Conservation (phyloP, 2,888 invertebrate species). For the Drosophila falleni region DNA sequence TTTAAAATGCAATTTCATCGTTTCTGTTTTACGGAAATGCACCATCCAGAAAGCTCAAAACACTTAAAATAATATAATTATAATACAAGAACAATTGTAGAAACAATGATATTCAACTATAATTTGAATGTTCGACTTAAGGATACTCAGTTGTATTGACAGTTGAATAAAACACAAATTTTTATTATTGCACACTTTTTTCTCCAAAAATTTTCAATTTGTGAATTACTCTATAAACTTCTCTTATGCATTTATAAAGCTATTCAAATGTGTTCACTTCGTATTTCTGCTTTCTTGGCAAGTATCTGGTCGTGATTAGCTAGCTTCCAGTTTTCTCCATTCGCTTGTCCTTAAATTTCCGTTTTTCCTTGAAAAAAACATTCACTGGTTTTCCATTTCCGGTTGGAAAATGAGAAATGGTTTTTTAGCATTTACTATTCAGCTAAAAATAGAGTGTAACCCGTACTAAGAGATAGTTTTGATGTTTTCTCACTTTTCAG, state of each 20-base stretch:
- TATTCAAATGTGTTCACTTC: background rate
- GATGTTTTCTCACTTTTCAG: background rate
- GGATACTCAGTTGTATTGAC: background rate
- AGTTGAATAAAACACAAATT: too few species aligned
- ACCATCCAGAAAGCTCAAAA: background rate
- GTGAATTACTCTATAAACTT: background rate
- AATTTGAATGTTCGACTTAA: background rate
- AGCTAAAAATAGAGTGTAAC: background rate
- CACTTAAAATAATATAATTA: background rate
- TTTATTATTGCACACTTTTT: too few species aligned
- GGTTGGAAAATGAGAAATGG: background rate
- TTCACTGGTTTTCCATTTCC: conserved; percentile 13
- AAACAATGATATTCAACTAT: background rate
- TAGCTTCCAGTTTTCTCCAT: background rate
- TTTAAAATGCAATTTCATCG: conserved; percentile 16
- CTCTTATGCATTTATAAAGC: background rate
- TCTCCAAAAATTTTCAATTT: background rate
- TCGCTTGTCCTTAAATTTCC: conserved; percentile 10
- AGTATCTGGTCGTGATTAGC: conserved; percentile 1
- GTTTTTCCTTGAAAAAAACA: background rate
- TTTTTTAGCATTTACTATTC: background rate
- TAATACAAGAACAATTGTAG: background rate
- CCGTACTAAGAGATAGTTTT: background rate
- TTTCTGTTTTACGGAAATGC: background rate
- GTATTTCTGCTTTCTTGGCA: background rate